Evolutionary conservation across 2,888 invertebrate species (phyloP).

Genomic region (Spilosoma lubricipeda): DNA sequence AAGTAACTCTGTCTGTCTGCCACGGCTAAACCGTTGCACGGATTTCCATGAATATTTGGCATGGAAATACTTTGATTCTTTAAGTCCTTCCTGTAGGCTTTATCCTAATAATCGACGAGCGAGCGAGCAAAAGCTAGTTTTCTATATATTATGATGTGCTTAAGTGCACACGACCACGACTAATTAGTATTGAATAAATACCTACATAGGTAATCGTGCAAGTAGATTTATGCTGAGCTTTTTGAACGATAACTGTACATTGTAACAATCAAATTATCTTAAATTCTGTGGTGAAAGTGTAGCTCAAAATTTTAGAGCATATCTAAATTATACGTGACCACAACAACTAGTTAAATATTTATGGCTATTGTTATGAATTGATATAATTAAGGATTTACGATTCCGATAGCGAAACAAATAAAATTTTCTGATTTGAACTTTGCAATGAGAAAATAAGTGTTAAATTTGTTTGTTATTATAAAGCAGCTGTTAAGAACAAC

Average conservation of each 20-base stretch:
- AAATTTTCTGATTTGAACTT: not conserved
- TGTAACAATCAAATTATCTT: not conserved
- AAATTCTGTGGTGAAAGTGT: not conserved
- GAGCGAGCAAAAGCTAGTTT: too few relatives aligned
- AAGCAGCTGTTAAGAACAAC: not conserved
- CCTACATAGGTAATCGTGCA: not conserved
- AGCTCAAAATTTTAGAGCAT: not conserved
- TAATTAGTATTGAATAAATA: not conserved
- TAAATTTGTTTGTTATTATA: not conserved
- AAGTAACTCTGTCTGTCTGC: too few relatives aligned
- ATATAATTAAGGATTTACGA: not conserved
- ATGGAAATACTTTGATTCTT: too few relatives aligned
- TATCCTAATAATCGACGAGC: too few relatives aligned
- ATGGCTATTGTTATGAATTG: not conserved
- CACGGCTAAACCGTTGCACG: too few relatives aligned
- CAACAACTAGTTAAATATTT: not conserved
- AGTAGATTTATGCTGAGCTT: not conserved
- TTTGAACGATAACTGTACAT: not conserved
- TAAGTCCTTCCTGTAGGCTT: too few relatives aligned
- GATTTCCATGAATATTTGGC: too few relatives aligned
- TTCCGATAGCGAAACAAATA: not conserved
- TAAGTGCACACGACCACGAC: too few relatives aligned
- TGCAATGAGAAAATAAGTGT: not conserved
- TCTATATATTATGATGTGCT: too few relatives aligned
- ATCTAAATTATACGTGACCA: not conserved